phyloP scores from a whole-genome alignment of 2,888 invertebrate genomes.

The Ypsolopha scabrella region DNA sequence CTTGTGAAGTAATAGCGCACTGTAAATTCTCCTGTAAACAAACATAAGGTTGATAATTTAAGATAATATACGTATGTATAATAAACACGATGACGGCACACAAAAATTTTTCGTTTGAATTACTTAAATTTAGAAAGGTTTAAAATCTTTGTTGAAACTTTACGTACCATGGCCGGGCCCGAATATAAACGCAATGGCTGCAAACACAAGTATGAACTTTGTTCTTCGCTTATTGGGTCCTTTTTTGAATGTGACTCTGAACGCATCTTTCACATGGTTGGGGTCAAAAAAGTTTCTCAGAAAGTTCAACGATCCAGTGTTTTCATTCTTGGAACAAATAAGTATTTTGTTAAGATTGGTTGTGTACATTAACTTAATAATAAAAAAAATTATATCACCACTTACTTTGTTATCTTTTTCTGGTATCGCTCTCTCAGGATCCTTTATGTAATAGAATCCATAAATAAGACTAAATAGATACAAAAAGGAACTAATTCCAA shows the following conservation, averaged over 20 bases:
- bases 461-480: constrained; percentile 52
- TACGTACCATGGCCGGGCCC: constrained; percentile 50
- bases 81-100: too few relatives aligned
- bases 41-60: neutral
- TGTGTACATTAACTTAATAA: too few relatives aligned
- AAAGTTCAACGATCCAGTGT: constrained; percentile 14
- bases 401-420: constrained; percentile 27
- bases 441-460: constrained; percentile 48
- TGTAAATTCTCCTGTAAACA: constrained; percentile 49
- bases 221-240: constrained; percentile 43
- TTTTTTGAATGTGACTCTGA: constrained; percentile 61
- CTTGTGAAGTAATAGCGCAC: constrained; percentile 56
- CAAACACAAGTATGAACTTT: constrained; percentile 48
- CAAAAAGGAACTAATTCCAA: constrained; percentile 44
- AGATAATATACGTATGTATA: too few relatives aligned
- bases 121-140: too few relatives aligned
- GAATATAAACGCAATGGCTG: constrained; percentile 45
- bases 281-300: constrained; percentile 62
- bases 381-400: neutral
- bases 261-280: constrained; percentile 59
- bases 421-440: constrained; percentile 27
- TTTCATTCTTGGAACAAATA: neutral
- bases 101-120: too few relatives aligned
- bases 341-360: too few relatives aligned
- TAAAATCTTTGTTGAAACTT: too few relatives aligned